Evolutionary conservation across 2,797 vertebrate genomes (phyloP).

Genomic region (Channa striata): DNA sequence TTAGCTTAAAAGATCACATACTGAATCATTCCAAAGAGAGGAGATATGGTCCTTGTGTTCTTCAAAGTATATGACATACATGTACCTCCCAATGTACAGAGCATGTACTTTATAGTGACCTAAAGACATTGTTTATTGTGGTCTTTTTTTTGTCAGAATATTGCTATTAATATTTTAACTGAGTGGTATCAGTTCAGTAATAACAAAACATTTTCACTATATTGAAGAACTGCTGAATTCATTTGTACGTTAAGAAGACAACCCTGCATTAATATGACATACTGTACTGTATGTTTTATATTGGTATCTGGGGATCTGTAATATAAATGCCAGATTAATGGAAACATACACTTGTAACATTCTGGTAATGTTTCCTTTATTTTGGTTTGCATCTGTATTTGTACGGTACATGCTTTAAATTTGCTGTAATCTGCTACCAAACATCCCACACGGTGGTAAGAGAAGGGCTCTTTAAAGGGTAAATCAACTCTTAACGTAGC

Average conservation of each 20-base stretch:
- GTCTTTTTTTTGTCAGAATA: slow-evolving; percentile 54
- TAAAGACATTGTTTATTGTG: slow-evolving; percentile 58
- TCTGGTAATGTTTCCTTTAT: slow-evolving; percentile 41
- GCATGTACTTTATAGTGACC: slow-evolving; percentile 68
- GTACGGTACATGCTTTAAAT: slow-evolving; percentile 49
- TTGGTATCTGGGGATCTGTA: slow-evolving; percentile 23
- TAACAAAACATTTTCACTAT: slow-evolving; percentile 6
- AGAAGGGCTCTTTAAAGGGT: slow-evolving; percentile 33
- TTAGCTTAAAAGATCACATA: slow-evolving; percentile 32
- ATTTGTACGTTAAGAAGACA: slow-evolving; percentile 9
- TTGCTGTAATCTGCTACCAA: slow-evolving; percentile 6
- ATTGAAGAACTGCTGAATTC: slow-evolving; percentile 18
- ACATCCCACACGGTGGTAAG: not conserved
- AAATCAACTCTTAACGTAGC: slow-evolving; percentile 37
- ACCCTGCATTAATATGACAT: slow-evolving; percentile 8
- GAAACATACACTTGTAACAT: slow-evolving; percentile 25
- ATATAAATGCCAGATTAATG: slow-evolving; percentile 37
- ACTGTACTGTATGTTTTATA: slow-evolving; percentile 22
- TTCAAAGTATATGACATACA: slow-evolving; percentile 54
- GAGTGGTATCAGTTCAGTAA: slow-evolving; percentile 38
- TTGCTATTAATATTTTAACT: slow-evolving; percentile 31
- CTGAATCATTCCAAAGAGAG: slow-evolving; percentile 61
- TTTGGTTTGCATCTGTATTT: slow-evolving; percentile 39
- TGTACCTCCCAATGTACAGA: slow-evolving; percentile 63
- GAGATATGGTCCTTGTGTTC: slow-evolving; percentile 53